These are phyloP conservation scores for Cyclophora albipunctata DNA, from an alignment of 2,888 invertebrate species.

Conservation along the genomic window DNA sequence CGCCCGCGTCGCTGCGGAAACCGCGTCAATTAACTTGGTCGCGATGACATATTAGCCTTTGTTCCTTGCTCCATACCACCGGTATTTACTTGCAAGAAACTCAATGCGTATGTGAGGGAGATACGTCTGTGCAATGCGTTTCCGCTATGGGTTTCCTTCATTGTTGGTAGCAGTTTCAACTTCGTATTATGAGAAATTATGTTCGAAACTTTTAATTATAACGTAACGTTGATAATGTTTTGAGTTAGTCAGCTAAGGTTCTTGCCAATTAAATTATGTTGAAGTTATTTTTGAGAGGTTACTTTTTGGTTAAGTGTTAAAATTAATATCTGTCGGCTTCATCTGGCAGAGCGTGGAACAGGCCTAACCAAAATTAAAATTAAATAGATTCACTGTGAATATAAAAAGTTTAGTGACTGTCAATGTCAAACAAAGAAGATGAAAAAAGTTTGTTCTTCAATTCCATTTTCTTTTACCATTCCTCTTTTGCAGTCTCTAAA, in stretches of 20 bases:
- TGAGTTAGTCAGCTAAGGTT: too few relatives aligned
- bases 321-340: constrained; percentile 51
- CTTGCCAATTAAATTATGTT: too few relatives aligned
- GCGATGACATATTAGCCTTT: constrained; percentile 74
- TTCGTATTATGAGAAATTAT: constrained; percentile 1
- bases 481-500: constrained; percentile 71
- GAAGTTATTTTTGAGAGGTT: too few relatives aligned
- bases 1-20: constrained; percentile 66
- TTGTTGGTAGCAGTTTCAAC: constrained; percentile 10
- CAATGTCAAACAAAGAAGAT: constrained; percentile 76
- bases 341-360: constrained; percentile 59
- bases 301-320: constrained; percentile 5
- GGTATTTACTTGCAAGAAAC: constrained; percentile 52
- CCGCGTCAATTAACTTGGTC: constrained; percentile 72
- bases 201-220: not conserved
- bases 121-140: constrained; percentile 19
- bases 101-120: constrained; percentile 23
- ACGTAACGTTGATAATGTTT: too few relatives aligned
- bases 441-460: constrained; percentile 73
- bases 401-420: constrained; percentile 71
- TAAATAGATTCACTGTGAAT: constrained; percentile 70
- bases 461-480: constrained; percentile 70
- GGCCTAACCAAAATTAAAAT: constrained; percentile 62
- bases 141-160: constrained; percentile 14
- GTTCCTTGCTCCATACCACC: constrained; percentile 43